These are phyloP conservation scores for Drosophila tsacasi DNA, from an alignment of 1,140 invertebrate species.

Conservation along the genomic window DNA sequence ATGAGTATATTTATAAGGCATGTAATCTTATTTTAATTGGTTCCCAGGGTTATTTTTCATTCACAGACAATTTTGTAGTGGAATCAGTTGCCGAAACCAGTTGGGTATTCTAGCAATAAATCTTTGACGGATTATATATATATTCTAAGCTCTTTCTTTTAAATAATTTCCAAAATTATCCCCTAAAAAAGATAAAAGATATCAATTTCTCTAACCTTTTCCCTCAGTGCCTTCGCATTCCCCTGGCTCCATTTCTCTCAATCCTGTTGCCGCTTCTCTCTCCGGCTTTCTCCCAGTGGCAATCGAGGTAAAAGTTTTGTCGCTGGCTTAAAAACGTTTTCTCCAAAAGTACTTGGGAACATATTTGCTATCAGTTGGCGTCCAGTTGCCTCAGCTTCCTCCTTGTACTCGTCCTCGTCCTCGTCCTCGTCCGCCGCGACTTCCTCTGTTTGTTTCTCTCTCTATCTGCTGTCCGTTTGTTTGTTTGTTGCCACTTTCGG, in stretches of 20 bases:
- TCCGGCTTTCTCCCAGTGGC: constrained; percentile 26
- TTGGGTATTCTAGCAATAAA: no score
- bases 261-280: constrained; percentile 22
- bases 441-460: constrained; percentile 20
- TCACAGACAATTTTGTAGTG: no score
- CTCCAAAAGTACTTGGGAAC: constrained; percentile 78
- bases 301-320: constrained; percentile 77
- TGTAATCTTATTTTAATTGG: no score
- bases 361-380: constrained; percentile 83
- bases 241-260: constrained; percentile 16
- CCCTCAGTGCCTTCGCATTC: constrained; percentile 8
- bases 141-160: neutral
- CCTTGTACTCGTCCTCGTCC: neutral
- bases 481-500: constrained; percentile 67
- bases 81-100: no score
- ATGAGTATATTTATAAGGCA: neutral
- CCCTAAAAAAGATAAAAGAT: neutral
- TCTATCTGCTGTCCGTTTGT: constrained; percentile 51
- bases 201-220: neutral
- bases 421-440: neutral
- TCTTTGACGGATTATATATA: no score
- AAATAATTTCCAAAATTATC: neutral
- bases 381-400: constrained; percentile 64
- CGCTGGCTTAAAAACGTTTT: constrained; percentile 78
- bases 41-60: no score